Evolutionary conservation across 2,888 invertebrate genomes (phyloP), one percentile per base, ranked within the genome.

Genomic region (Caenorhabditis uteleia): DNA sequence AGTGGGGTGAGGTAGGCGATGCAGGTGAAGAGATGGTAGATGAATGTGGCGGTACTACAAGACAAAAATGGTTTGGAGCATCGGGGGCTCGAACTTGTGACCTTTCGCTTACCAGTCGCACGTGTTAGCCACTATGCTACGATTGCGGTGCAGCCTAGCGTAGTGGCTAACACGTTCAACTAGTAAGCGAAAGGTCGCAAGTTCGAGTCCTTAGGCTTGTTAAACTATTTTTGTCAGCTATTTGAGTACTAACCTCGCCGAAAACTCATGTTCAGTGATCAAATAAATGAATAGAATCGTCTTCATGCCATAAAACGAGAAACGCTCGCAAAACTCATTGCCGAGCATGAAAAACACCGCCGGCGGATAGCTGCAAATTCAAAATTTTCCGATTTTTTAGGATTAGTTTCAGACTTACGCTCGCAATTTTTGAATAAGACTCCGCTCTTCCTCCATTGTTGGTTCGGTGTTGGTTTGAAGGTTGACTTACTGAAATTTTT

Each of bases 311-410:
- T 82, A 82, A 62, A 80, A 83, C 42, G 79, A 78, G 73, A 83
- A 83, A 10, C 83, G 69, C 85, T 97, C 97, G 86, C 97, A 97
- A 85, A 97, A 95, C 85, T 97, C 97, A 89, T 93, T 95, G 85
- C 90, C 90, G 71, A 97, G 88, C 80, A 97, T 95, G 86, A 94
- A 95, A 80, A 90, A 91, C 16, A 95, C 91, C 25, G 68, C 59
- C 21, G 65, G 61, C 10, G 75, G 75, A 50, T 72, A 75, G 12
- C 73, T 74, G 54, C 40, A 64, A 67, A 14, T 12, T 2, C 20
- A 18, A 29, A 10, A 16, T 26, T 26, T 47, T 14, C 21, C 7
- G 38, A 38, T 38, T 18, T 18, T 38, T 38, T n/a, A 34, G 14
- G n/a, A 38, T 38, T 18, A 16, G 14, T 3, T 18, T n/a, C 16